phyloP scores from a whole-genome alignment of 2,888 invertebrate species.

The Parelbella ahira region DNA sequence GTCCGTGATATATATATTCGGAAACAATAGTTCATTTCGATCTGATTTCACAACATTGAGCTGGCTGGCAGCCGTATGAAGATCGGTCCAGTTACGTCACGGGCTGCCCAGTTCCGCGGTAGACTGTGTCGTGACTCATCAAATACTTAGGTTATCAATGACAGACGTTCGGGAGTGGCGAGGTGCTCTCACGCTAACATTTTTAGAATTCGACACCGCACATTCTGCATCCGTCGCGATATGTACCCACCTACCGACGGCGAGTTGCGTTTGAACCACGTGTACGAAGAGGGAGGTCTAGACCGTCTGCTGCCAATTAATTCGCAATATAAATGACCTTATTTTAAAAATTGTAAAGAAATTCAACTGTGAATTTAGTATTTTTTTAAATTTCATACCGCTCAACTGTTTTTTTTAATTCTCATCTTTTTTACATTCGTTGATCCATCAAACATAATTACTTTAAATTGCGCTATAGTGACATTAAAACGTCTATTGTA shows the following conservation, averaged over 20 bases:
- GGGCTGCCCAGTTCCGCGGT: slow-evolving; percentile 21
- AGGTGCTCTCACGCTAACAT: slow-evolving; percentile 27
- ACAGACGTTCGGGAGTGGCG: slow-evolving; percentile 27
- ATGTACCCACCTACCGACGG: background rate
- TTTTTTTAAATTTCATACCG: too few relatives aligned
- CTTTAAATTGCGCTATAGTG: too few relatives aligned
- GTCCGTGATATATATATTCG: slow-evolving; percentile 8
- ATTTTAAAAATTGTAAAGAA: too few relatives aligned
- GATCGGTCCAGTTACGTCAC: slow-evolving; percentile 7
- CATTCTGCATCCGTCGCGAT: slow-evolving; percentile 1
- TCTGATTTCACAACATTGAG: slow-evolving; percentile 7
- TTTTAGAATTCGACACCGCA: slow-evolving; percentile 28
- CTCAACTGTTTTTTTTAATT: too few relatives aligned
- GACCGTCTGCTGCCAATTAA: too few relatives aligned
- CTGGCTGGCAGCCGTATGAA: slow-evolving; percentile 4
- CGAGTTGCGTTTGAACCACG: background rate
- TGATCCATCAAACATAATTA: too few relatives aligned
- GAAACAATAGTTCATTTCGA: slow-evolving; percentile 4
- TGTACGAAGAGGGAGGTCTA: too few relatives aligned
- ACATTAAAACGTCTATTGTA: too few relatives aligned
- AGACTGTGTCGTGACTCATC: slow-evolving; percentile 33
- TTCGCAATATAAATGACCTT: too few relatives aligned
- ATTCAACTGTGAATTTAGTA: too few relatives aligned
- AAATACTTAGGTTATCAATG: slow-evolving; percentile 31
- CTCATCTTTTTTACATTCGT: too few relatives aligned